Percentiles rank a stretch among this genome's conserved stretches.
phyloP scores from a whole-genome alignment of 2,888 invertebrate genomes.

The Stenchaetothrips biformis region DNA sequence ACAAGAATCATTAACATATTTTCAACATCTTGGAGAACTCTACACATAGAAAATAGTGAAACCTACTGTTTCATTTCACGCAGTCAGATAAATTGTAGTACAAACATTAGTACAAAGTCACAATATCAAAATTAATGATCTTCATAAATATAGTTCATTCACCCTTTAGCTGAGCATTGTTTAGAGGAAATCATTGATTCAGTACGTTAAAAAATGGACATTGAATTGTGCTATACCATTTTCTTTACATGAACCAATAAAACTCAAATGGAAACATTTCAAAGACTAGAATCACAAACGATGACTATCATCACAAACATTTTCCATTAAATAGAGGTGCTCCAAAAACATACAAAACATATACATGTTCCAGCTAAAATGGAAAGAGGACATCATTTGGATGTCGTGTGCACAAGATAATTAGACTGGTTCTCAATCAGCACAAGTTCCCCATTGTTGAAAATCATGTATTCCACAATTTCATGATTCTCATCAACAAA shows the following conservation, averaged over 20 bases:
- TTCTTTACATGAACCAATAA: background rate
- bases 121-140: background rate
- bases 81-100: background rate
- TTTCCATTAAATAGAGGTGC: background rate
- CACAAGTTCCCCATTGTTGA: background rate
- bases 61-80: background rate
- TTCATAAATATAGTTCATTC: background rate
- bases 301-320: slow-evolving; percentile 12
- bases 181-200: background rate
- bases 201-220: background rate
- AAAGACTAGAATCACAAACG: slow-evolving; percentile 4
- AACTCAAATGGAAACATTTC: background rate
- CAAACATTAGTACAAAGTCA: background rate
- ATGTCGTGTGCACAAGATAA: too few relatives aligned
- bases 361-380: too few relatives aligned
- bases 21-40: too few relatives aligned
- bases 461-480: background rate
- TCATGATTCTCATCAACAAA: background rate
- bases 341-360: background rate
- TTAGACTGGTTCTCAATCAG: too few relatives aligned
- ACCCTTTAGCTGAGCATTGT: background rate
- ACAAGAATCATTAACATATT: background rate
- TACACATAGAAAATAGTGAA: background rate
- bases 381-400: too few relatives aligned
- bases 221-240: background rate